Evolutionary conservation across 2,797 vertebrate genomes (phyloP), one percentile per base, ranked within the genome.

Genomic region (Anableps anableps): DNA sequence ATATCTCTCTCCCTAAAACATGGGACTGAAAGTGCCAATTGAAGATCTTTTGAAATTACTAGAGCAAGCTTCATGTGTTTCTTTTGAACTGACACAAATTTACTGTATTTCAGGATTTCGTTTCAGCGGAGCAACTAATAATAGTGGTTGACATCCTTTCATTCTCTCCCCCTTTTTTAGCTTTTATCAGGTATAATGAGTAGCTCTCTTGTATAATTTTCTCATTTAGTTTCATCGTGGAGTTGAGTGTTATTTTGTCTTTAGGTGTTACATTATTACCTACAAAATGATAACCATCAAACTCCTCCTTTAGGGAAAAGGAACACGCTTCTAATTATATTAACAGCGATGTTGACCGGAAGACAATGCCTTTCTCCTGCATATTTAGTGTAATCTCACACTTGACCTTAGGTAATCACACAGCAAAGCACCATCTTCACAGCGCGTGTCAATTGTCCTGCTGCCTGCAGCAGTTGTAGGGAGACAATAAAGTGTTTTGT

Each of bases 261-360:
- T 94, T 85, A 90, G 94, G 94, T 92, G 91, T 80, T 91, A 91
- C 83, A 93, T 94, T 91, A 94, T 92, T 89, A 93, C 92, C 91
- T 93, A 88, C 90, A 92, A 71, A 91, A 91, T 91, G 88, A 94
- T 91, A 93, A 92, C 88, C 90, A 94, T 92, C 88, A 90, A 83
- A 88, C 76, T 80, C 76, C 51, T 79, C 88, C 92, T 88, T 84
- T 36, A 82, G 92, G 93, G 89, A 89, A 84, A 88, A 86, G 76
- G 78, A 92, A 87, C 89, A 86, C 72, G 84, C 83, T 88, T 87
- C 90, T 94, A 94, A 95, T 94, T 93, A 93, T 89, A 92, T 92
- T 90, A 94, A 88, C 81, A 79, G 84, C 88, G 82, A 72, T 78
- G 85, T 79, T 92, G 90, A 90, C 89, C 91, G 85, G 90, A 76